Evolutionary conservation across 2,888 invertebrate genomes (phyloP), one percentile per base, ranked within the genome.

Genomic region (Stenodera caucasica): DNA sequence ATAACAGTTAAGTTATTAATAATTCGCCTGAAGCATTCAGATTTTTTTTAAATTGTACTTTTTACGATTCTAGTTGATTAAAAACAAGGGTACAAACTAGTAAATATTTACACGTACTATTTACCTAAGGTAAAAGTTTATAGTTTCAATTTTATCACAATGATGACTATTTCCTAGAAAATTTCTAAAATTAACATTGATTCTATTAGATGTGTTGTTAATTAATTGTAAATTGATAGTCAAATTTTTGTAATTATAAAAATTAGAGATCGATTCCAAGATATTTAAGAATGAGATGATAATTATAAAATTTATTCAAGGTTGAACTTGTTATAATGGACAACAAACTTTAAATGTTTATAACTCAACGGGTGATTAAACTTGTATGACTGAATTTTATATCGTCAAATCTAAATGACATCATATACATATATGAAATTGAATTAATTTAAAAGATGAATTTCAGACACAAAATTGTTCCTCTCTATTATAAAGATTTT

Each of bases 311-410:
- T n/a, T 9, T 23, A 45, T 45, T 45, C 45, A 45, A 45, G 45
- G 45, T 45, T 45, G 45, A 45, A 23, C 45, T 45, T 45, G n/a
- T 45, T 45, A 45, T 45, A 18, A 45, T 45, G 45, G 45, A 45
- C 45, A 45, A 45, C 45, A 45, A 9, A 40, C 40, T 40, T 18
- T 18, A 18, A 18, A 40, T 40, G 6, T 40, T 11, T 40, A 40
- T 18, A 45, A 45, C n/a, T 23, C 11, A 21, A 1, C 23, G 45
- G 45, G 45, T 45, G 45, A 45, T 45, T 45, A 45, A 45, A 45
- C 45, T 45, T 23, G 45, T 45, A 45, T 40, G 21, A 40, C 40
- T 40, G 40, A 40, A 40, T 45, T 45, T 45, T 45, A 45, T 45
- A 23, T 45, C 45, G 21, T 45, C 45, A 45, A 45, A 45, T 45